phyloP scores from a whole-genome alignment of 2,888 invertebrate species.

The Cremastinae sp. region DNA sequence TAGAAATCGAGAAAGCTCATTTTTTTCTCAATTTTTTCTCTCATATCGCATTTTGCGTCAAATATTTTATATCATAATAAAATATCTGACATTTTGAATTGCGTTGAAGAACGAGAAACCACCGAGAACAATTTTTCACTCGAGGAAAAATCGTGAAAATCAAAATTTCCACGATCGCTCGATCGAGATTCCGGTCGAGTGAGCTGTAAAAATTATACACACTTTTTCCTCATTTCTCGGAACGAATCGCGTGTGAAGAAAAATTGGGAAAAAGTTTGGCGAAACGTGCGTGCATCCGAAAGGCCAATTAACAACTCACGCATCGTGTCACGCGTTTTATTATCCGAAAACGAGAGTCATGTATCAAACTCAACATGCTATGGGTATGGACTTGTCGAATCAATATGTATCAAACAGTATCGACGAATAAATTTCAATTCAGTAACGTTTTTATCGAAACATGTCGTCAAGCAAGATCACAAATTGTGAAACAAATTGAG shows the following conservation, averaged over 20 bases:
- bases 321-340: conserved; percentile 77
- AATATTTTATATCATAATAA: conserved; percentile 19
- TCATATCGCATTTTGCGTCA: conserved; percentile 10
- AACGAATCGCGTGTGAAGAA: conserved; percentile 4
- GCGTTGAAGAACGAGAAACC: background rate
- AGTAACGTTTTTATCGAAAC: too few species aligned
- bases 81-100: conserved; percentile 22
- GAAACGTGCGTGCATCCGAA: conserved; percentile 73
- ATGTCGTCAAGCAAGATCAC: too few species aligned
- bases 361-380: too few species aligned
- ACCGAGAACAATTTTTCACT: too few species aligned
- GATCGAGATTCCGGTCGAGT: too few species aligned
- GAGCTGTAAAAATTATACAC: conserved; percentile 4
- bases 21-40: background rate
- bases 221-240: conserved; percentile 8
- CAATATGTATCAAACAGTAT: conserved; percentile 76
- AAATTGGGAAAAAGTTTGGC: conserved; percentile 35
- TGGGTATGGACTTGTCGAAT: too few species aligned
- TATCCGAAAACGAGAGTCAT: conserved; percentile 77
- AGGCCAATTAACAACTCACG: conserved; percentile 77
- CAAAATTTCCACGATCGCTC: too few species aligned
- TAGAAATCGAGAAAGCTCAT: conserved; percentile 75
- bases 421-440: too few species aligned
- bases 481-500: too few species aligned
- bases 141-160: too few species aligned